Conservation (phyloP, 2,888 invertebrate species). For the Theristus sp. region DNA sequence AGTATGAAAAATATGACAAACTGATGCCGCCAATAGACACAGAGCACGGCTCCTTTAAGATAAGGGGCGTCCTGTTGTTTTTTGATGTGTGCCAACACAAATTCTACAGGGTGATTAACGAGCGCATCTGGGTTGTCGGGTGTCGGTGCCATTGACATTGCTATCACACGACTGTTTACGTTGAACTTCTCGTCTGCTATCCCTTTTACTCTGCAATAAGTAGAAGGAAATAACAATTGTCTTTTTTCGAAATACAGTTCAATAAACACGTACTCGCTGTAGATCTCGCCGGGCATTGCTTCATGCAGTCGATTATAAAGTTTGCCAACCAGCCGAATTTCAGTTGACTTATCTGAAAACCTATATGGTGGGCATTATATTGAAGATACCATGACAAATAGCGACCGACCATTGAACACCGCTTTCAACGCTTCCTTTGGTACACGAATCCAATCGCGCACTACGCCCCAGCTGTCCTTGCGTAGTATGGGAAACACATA, state of each 20-base stretch:
- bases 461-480: not conserved
- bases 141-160: not conserved
- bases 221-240: too few species aligned
- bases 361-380: not conserved
- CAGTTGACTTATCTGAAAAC: not conserved
- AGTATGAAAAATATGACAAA: too few species aligned
- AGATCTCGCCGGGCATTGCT: not conserved
- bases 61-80: constrained; percentile 1
- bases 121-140: not conserved
- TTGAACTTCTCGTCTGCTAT: not conserved
- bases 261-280: not conserved
- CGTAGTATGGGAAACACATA: not conserved
- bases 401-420: not conserved
- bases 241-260: too few species aligned
- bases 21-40: constrained; percentile 4
- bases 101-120: not conserved
- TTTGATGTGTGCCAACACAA: not conserved
- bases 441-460: not conserved
- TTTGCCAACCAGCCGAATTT: not conserved
- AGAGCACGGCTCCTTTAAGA: constrained; percentile 5
- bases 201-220: constrained; percentile 2
- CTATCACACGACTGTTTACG: constrained; percentile 5
- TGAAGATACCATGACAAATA: not conserved
- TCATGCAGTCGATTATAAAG: not conserved
- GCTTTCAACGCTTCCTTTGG: not conserved